A percentile compares a stretch with the other conserved stretches of the same genome.
Evolutionary conservation across 2,797 vertebrate genomes (phyloP).

Genomic region (Phoebastria nigripes): DNA sequence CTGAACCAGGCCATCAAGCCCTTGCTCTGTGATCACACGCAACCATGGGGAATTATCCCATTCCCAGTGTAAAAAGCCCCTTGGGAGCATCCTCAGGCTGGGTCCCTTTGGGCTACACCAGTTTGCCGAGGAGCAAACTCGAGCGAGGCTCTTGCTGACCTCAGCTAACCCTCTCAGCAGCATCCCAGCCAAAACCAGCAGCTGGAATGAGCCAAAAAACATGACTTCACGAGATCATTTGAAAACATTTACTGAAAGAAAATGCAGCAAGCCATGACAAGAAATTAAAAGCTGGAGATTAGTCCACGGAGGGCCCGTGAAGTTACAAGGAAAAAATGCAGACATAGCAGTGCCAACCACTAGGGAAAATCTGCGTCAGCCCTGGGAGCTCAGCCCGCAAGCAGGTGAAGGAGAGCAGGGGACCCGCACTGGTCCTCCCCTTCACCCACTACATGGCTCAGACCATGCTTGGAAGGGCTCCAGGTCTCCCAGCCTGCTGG

Average conservation of each 20-base stretch:
- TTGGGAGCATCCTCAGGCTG: not conserved
- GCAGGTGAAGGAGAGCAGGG: not conserved
- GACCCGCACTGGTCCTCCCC: not conserved
- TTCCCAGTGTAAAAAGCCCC: not conserved
- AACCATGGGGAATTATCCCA: not conserved
- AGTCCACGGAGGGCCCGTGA: not conserved
- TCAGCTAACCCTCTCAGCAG: constrained; percentile 52
- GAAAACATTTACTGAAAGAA: constrained; percentile 58
- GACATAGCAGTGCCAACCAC: not conserved
- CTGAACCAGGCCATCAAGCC: not conserved
- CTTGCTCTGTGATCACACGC: not conserved
- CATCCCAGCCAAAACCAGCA: constrained; percentile 23
- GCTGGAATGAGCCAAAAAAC: constrained; percentile 44
- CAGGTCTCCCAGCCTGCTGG: not conserved
- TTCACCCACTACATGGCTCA: fast-evolving
- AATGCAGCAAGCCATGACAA: constrained; percentile 46
- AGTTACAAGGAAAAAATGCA: constrained; percentile 42
- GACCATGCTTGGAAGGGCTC: not conserved
- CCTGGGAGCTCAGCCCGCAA: not conserved
- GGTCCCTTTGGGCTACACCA: not conserved
- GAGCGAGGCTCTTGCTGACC: constrained; percentile 6
- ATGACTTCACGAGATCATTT: constrained; percentile 54
- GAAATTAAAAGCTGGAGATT: constrained; percentile 21
- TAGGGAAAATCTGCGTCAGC: not conserved
- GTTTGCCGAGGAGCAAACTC: not conserved